A percentile compares a stretch with the other conserved stretches of the same genome.
Evolutionary conservation across 2,888 invertebrate species (phyloP).

Genomic region (Horisme vitalbata): DNA sequence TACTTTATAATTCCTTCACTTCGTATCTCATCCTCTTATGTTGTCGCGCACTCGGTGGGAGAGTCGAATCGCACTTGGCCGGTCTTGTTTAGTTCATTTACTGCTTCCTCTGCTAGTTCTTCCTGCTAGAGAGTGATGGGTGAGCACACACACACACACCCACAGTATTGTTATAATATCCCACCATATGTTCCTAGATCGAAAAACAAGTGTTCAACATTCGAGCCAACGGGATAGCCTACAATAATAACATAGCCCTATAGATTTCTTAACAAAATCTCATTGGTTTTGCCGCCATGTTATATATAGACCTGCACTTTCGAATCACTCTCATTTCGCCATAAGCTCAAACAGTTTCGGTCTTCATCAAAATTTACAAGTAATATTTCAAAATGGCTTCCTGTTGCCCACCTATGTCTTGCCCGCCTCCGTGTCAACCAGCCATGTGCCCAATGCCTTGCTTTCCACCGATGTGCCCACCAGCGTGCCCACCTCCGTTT

Average conservation of each 20-base stretch:
- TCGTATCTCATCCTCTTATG: too few relatives aligned
- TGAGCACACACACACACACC: too few relatives aligned
- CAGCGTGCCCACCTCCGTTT: neutral
- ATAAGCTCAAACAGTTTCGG: constrained; percentile 21
- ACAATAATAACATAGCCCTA: constrained; percentile 10
- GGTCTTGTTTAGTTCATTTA: too few relatives aligned
- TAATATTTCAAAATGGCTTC: constrained; percentile 33
- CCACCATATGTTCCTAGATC: too few relatives aligned
- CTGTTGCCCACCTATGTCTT: constrained; percentile 17
- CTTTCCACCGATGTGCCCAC: constrained; percentile 1
- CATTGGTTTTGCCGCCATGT: constrained; percentile 30
- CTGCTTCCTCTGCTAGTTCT: too few relatives aligned
- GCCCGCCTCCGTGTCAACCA: constrained; percentile 6
- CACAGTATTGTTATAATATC: too few relatives aligned
- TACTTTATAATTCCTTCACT: too few relatives aligned
- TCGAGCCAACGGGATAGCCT: constrained; percentile 21
- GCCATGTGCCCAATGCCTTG: too few relatives aligned
- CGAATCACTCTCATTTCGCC: constrained; percentile 33
- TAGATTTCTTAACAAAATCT: constrained; percentile 39
- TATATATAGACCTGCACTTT: constrained; percentile 42
- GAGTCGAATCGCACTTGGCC: too few relatives aligned
- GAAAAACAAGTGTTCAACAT: too few relatives aligned
- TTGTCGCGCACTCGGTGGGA: too few relatives aligned
- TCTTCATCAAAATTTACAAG: constrained; percentile 30
- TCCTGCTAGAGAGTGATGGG: too few relatives aligned